Conservation (phyloP, 1,140 invertebrate genomes). For the Aphidius ervi region DNA sequence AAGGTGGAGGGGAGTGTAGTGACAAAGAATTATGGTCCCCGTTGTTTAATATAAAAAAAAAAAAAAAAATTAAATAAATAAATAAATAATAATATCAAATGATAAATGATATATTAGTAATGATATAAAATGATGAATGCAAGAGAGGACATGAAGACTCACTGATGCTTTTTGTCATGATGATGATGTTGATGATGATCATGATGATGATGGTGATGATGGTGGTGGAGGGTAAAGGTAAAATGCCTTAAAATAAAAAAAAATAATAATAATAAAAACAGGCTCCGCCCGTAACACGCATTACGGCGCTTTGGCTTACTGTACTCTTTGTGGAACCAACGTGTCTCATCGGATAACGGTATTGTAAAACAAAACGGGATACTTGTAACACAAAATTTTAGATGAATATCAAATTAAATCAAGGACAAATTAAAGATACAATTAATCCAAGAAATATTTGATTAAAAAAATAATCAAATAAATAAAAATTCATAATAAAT, state of each 20-base stretch:
- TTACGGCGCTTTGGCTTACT: slow-evolving; percentile 13
- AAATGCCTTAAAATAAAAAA: slow-evolving; percentile 1
- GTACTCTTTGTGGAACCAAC: slow-evolving; percentile 19
- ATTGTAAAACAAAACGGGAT: slow-evolving; percentile 7
- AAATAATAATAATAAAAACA: slow-evolving; percentile 28
- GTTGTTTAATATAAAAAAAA: too few species aligned
- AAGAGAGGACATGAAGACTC: too few species aligned
- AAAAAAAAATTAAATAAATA: too few species aligned
- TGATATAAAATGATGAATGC: too few species aligned
- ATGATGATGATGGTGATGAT: neutral
- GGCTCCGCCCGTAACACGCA: slow-evolving; percentile 27
- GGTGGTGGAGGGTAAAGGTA: neutral
- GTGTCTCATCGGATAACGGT: slow-evolving; percentile 9
- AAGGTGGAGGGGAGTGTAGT: slow-evolving; percentile 42
- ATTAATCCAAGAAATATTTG: too few species aligned
- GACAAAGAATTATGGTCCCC: too few species aligned
- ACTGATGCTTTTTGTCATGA: slow-evolving; percentile 12
- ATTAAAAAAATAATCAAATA: too few species aligned
- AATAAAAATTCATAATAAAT: too few species aligned
- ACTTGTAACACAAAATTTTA: neutral
- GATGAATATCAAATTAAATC: slow-evolving; percentile 14
- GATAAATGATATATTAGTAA: neutral
- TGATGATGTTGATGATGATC: neutral
- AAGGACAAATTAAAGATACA: slow-evolving; percentile 9
- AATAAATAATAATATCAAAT: too few species aligned